Evolutionary conservation across 2,888 invertebrate genomes (phyloP).

Genomic region (Leuctra nigra): DNA sequence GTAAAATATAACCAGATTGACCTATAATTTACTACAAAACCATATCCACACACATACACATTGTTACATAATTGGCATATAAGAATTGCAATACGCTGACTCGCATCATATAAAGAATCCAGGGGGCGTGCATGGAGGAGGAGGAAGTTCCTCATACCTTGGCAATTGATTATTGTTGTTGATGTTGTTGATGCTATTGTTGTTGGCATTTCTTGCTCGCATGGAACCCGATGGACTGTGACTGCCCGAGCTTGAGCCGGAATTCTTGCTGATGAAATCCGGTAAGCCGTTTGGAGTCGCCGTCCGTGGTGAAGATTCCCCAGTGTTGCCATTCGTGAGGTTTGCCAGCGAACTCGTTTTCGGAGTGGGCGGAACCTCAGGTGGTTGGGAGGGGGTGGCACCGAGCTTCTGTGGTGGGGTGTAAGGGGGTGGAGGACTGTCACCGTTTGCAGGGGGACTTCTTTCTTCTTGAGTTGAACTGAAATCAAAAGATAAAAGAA

Average conservation of each 20-base stretch:
- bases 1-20: no score
- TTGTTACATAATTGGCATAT: not conserved
- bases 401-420: conserved; percentile 36
- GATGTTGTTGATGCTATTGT: conserved; percentile 29
- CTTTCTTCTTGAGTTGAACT: conserved; percentile 32
- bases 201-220: conserved; percentile 19
- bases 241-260: conserved; percentile 24
- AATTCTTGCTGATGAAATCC: conserved; percentile 26
- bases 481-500: conserved; percentile 16
- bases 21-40: no score
- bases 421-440: conserved; percentile 45
- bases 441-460: conserved; percentile 30
- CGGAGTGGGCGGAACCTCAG: conserved; percentile 19
- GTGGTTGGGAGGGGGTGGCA: conserved; percentile 10
- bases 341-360: conserved; percentile 24
- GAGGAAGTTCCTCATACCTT: conserved; percentile 29
- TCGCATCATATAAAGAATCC: conserved; percentile 30
- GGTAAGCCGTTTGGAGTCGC: conserved; percentile 15
- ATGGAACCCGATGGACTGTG: conserved; percentile 26
- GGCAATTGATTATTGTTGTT: conserved; percentile 30
- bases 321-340: conserved; percentile 18
- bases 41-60: no score
- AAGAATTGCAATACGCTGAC: no score
- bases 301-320: conserved; percentile 20
- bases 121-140: conserved; percentile 22